These are phyloP conservation scores for Percopsis transmontana DNA, from an alignment of 2,113 vertebrate genomes.

Conservation along the genomic window DNA sequence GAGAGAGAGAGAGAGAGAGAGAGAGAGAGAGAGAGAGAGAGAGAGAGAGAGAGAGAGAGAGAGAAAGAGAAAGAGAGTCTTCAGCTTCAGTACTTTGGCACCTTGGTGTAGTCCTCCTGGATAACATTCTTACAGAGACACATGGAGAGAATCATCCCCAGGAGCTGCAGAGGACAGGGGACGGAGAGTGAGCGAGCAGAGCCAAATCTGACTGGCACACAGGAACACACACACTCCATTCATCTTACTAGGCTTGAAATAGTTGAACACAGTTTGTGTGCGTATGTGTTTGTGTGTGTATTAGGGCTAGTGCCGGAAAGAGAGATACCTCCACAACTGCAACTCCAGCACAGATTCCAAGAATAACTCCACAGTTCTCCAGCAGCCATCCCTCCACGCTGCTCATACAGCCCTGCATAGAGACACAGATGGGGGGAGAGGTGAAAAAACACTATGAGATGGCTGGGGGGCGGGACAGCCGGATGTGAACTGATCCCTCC, in stretches of 20 bases:
- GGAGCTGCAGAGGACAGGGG: slow-evolving; percentile 76
- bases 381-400: slow-evolving; percentile 86
- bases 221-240: not conserved
- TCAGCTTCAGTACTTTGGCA: slow-evolving; percentile 89
- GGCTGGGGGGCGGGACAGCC: not conserved
- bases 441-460: slow-evolving; percentile 16
- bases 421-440: not conserved
- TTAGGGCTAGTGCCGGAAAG: not conserved
- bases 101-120: slow-evolving; percentile 94
- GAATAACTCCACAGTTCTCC: slow-evolving; percentile 87
- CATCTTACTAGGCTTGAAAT: too few relatives aligned
- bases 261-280: not conserved
- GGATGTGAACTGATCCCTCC: not conserved
- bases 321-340: slow-evolving; percentile 86
- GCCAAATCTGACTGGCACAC: slow-evolving; percentile 9
- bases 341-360: slow-evolving; percentile 86
- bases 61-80: slow-evolving; percentile 11
- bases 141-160: slow-evolving; percentile 92
- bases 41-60: slow-evolving; percentile 2
- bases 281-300: not conserved
- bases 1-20: slow-evolving; percentile 9
- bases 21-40: slow-evolving; percentile 1
- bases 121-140: slow-evolving; percentile 90
- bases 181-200: slow-evolving; percentile 18
- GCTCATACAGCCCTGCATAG: slow-evolving; percentile 83